Conservation (phyloP, 1,140 invertebrate genomes). For the Leptinotarsa undecemlineata region DNA sequence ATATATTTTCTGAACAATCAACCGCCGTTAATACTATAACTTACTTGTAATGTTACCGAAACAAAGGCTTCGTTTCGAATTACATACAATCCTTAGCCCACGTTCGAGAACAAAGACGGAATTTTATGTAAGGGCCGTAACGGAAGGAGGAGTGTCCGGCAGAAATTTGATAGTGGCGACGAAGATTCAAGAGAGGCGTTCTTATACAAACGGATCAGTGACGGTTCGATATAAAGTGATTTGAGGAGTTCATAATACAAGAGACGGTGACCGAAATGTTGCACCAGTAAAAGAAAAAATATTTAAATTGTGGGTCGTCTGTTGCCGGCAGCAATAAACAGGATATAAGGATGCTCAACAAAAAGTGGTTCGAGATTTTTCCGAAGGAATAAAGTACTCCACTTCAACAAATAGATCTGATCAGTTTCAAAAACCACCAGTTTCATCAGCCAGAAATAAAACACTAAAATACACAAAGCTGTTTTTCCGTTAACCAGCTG, state of each 20-base stretch:
- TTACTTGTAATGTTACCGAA: constrained; percentile 8
- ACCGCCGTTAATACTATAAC: constrained; percentile 11
- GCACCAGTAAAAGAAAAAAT: no score
- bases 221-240: constrained; percentile 3
- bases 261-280: no score
- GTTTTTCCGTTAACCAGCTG: no score
- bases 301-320: no score
- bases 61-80: constrained; percentile 14
- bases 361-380: no score
- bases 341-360: no score
- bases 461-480: no score
- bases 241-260: background rate
- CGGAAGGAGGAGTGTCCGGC: constrained; percentile 8
- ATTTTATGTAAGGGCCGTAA: constrained; percentile 20
- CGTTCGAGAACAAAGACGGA: constrained; percentile 21
- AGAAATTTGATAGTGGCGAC: constrained; percentile 14
- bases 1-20: background rate
- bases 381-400: no score
- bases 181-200: constrained; percentile 2
- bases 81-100: constrained; percentile 7
- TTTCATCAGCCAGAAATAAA: no score
- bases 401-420: no score
- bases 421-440: no score
- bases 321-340: no score
- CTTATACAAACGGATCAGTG: constrained; percentile 1